Base-by-base conservation (phyloP, 2,113 vertebrate genomes). In the cattle (Bos taurus) region DNA sequence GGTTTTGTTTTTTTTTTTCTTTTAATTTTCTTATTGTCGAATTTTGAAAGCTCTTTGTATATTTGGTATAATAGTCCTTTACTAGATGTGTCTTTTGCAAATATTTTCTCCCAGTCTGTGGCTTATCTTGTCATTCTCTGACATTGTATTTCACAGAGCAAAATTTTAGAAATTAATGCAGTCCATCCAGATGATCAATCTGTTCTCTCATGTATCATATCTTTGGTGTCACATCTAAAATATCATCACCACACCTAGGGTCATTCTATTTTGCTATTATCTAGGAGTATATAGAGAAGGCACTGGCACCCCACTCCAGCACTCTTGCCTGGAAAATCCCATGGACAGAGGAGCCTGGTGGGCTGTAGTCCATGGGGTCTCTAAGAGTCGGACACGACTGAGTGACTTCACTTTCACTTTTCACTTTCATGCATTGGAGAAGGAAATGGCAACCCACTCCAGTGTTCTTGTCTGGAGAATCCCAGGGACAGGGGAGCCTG, bases 401-500 rank as follows among this genome's bases (percentile, higher is more conserved):
- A 59, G 10, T 48, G 48, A 48, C 48, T 48, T 48, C 48, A 48
- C 48, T 48, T 48, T 48, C 48, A 48, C 48, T 48, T 48, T 48
- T 48, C 48, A 12, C 48, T 48, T 48, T 48, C 48, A 48, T 48
- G 10, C 48, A 48, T 48, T 46, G 25, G 57, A 28, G 57, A 59
- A 28, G 57, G 57, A 26, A 28, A 28, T 59, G 57, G 11, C 57
- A 60, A 11, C 57, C 11, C 57, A 60, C 4, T 60, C 59, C 59
- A 28, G 59, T 28, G 13, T 26, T 28, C 59, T 60, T 60, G 59
- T 2, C 59, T 60, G 59, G 26, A 60, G 28, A 60, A 60, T 60
- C 26, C 0, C 59, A 28, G 5, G 59, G 59, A 28, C 0, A 1
- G 11, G 28, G 5, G 26, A 60, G 26, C 26, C 26, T 13, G 5